Base-by-base conservation (phyloP, 2,888 invertebrate genomes). In the Ferdinandea cuprea region DNA sequence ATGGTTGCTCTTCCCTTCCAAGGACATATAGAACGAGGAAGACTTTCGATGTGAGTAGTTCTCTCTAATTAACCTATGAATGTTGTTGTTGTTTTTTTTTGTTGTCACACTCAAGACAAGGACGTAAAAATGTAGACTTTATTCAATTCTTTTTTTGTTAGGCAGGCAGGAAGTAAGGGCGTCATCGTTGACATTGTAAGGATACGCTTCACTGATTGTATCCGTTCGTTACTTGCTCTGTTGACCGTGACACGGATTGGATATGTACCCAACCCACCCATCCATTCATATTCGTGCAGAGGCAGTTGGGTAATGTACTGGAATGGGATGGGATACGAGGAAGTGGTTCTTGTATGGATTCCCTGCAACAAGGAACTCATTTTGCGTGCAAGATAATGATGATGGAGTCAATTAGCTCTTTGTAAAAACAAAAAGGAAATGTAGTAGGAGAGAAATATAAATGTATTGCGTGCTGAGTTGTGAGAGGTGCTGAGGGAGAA, bases 21-120 rank as follows among this genome's bases (percentile, higher is more conserved):
- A 15, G 17, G 25, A 9, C 58, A 65, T 65, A 40, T 42, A 40
- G 21, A 25, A 52, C 13, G 6, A 21, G 30, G 7, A 6, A 69
- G 35, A 35, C 19, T 8, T 11, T 40, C 30, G 8, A 19, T 30
- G n/a, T 35, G 28, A 76, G 56, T 69, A 25, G 19, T 32, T 17
- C 40, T 19, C 42, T 76, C 76, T 80, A 80, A 76, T 80, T 80
- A 74, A 69, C 80, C 74, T 42, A 50, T 19, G 40, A 56, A 56
- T 48, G 77, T 46, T 46, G 50, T 1, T 2, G 15, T n/a, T 76
- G 52, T 17, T 3, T 42, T 37, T 59, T 58, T n/a, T 9, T 50
- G 1, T 4, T 17, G 15, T 28, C n/a, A 15, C 13, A 17, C 32
- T 74, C 1, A 40, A 32, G 40, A 17, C 15, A 28, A 56, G 21